Conservation (phyloP, 2,797 vertebrate genomes). For the Brachyalestes nurse region DNA sequence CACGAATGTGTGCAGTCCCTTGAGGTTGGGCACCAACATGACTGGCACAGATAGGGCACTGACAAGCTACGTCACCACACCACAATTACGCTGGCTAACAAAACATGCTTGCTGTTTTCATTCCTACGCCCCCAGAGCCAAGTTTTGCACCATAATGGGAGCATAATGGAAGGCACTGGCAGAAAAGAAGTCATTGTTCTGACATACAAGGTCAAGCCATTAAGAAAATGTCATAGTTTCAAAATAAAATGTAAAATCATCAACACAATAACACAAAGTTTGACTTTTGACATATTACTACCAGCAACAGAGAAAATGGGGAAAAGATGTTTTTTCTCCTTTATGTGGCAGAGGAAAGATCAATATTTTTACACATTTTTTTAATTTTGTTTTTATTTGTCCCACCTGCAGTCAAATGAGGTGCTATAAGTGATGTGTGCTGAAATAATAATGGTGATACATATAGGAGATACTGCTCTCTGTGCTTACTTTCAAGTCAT, state of each 20-base stretch:
- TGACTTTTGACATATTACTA: not conserved
- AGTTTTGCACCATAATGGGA: too few species aligned
- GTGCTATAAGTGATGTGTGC: not conserved
- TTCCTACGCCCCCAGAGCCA: too few species aligned
- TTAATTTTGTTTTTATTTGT: not conserved
- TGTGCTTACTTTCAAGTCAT: not conserved
- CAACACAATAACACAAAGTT: not conserved
- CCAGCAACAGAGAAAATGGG: not conserved
- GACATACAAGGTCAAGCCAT: not conserved
- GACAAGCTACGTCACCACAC: too few species aligned
- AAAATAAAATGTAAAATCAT: not conserved
- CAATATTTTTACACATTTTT: not conserved
- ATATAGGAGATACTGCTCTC: not conserved
- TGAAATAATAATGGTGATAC: constrained; percentile 10
- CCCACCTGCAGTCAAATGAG: too few species aligned
- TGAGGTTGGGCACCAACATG: too few species aligned
- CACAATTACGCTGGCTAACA: too few species aligned
- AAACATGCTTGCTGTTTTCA: too few species aligned
- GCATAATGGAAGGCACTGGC: too few species aligned
- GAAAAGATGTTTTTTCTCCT: not conserved
- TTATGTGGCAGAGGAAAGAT: not conserved
- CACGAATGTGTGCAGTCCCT: too few species aligned
- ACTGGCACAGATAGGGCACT: too few species aligned
- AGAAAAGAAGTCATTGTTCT: not conserved
- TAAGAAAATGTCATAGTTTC: not conserved